Base-by-base conservation (phyloP, 2,888 invertebrate species). In the Orthosia incerta region DNA sequence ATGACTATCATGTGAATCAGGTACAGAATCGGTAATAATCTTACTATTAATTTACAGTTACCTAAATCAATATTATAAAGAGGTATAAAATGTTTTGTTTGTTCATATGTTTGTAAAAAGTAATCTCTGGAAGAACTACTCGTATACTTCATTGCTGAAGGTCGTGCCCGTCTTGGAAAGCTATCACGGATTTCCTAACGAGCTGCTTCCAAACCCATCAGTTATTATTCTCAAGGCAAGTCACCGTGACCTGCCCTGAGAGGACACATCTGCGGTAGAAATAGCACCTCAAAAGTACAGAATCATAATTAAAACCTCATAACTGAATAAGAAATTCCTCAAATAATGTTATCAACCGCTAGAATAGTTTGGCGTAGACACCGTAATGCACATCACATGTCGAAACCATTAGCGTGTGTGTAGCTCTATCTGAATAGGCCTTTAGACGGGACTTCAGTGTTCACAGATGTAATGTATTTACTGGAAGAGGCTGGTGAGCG, bases 311-410 rank as follows among this genome's bases (percentile, higher is more conserved):
- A 62, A 18, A 16, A 18, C 3, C 16, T n/a, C 45, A 31, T 20
- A 11, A 50, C 11, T 20, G 26, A 1, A 26, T 48, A 45, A 46
- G n/a, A 45, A 53, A 5, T 9, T 0, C 12, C 0, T 20, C 18
- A 18, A 57, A 68, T 65, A 68, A 55, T 66, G 73, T 26, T 69
- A 83, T 48, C 18, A 66, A 63, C 26, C 65, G 66, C 16, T 65
- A 65, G 53, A 71, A 67, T 76, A 76, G 76, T 80, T 74, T 55
- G 63, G 50, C 51, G 64, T 57, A 79, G 73, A 80, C 61, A 75
- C 72, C 62, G 73, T 89, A 91, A 90, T 90, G 89, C 88, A 87
- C 87, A 88, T 88, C 88, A 89, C 91, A 90, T 88, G 90, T 88
- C 86, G 86, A 88, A 86, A 87, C 90, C 90, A 91, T 91, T 90